Evolutionary conservation across 2,113 vertebrate species (phyloP).

Genomic region (Chlorodrepanis virens): DNA sequence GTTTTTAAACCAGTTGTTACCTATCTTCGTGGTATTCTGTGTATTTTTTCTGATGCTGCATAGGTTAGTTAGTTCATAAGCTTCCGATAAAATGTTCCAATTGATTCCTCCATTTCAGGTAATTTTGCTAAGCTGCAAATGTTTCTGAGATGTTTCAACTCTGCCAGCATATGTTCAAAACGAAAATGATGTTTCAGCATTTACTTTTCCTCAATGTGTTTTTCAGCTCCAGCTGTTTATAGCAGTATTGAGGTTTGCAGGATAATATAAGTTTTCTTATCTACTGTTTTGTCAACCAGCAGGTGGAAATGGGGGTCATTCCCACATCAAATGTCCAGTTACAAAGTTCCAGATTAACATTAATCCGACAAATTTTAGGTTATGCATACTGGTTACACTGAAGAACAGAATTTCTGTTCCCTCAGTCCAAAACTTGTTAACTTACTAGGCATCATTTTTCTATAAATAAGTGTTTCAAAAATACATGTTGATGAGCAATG

Average conservation of each 20-base stretch:
- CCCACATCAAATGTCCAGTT: neutral
- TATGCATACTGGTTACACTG: neutral
- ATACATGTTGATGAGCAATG: neutral
- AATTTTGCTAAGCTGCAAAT: neutral
- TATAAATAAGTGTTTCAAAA: neutral
- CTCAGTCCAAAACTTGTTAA: neutral
- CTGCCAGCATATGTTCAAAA: neutral
- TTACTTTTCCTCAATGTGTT: neutral
- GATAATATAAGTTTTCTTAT: neutral
- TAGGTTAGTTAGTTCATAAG: neutral
- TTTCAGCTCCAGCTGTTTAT: neutral
- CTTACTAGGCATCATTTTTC: neutral
- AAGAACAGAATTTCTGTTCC: neutral
- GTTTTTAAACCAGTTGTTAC: neutral
- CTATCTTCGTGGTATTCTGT: neutral
- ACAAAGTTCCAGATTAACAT: neutral
- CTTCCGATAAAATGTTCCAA: neutral
- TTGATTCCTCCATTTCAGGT: neutral
- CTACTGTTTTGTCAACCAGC: neutral
- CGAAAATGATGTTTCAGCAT: neutral
- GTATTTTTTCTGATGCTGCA: neutral
- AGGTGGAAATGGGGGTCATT: neutral
- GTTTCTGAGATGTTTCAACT: neutral
- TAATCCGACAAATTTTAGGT: neutral
- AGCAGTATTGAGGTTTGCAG: neutral